phyloP scores from a whole-genome alignment of 2,113 vertebrate species.

The Eptesicus fuscus region DNA sequence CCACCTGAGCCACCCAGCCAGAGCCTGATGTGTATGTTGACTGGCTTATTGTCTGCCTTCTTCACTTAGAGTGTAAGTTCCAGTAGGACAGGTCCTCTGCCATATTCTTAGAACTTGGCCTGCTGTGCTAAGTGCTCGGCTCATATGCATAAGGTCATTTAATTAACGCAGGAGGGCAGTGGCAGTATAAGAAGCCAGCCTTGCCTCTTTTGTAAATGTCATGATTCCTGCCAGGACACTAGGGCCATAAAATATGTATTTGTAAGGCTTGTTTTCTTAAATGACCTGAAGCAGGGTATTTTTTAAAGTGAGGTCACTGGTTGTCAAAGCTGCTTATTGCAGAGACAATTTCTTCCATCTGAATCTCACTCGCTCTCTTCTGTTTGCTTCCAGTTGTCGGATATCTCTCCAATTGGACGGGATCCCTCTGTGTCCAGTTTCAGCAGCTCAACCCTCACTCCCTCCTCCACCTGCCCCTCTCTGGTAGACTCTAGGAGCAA shows the following conservation, averaged over 20 bases:
- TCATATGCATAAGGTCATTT: no score
- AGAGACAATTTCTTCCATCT: not conserved
- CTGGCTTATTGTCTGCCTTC: not conserved
- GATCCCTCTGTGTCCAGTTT: slow-evolving; percentile 96
- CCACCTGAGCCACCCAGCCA: not conserved
- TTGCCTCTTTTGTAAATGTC: not conserved
- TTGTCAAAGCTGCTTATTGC: not conserved
- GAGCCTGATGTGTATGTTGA: not conserved
- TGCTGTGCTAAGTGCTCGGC: not conserved
- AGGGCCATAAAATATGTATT: not conserved
- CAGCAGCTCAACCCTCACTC: slow-evolving; percentile 97
- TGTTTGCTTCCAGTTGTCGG: slow-evolving; percentile 86
- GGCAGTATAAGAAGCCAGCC: not conserved
- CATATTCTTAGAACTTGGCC: not conserved
- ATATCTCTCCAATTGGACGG: slow-evolving; percentile 93
- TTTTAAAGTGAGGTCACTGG: not conserved
- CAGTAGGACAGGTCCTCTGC: not conserved
- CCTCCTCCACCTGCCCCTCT: slow-evolving; percentile 98
- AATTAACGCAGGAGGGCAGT: not conserved
- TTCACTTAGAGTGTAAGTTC: not conserved
- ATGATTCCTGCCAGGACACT: not conserved
- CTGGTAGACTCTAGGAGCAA: slow-evolving; percentile 92
- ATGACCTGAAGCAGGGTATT: not conserved
- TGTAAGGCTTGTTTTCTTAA: not conserved
- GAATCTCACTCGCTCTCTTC: not conserved